Base-by-base conservation (phyloP, 2,888 invertebrate genomes). In the Ophioninae sp. region DNA sequence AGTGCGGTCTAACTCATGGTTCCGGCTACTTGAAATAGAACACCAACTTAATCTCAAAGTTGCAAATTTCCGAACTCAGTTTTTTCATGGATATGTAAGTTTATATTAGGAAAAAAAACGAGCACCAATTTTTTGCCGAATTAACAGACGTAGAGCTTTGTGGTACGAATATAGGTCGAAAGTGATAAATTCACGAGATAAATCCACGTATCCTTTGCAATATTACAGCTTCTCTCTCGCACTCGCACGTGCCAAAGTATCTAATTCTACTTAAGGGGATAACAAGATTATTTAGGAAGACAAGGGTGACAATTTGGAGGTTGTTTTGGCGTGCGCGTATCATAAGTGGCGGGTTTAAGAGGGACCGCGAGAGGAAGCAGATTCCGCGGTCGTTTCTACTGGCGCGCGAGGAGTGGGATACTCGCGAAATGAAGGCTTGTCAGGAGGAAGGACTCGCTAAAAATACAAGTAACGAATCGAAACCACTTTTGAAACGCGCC, bases 391-490 rank as follows among this genome's bases (percentile, higher is more conserved):
- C 68, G 72, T 79, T 80, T 83, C 79, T 59, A 59, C 69, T 57
- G 8, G 59, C 59, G 21, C 21, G 64, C 74, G 81, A 7, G 50
- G 82, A 61, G 80, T 64, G 76, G 67, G 67, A 83, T 79, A 72
- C 79, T 78, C 78, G 83, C 76, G 73, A 86, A 87, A 85, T 84
- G 79, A 85, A 79, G 69, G 81, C 86, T 86, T 84, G 86, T 87
- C 86, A 86, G 83, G 84, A 85, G 82, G 84, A 86, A 86, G 86
- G 87, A 86, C 86, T 87, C 84, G 88, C 89, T 90, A 90, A 91
- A 92, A 91, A 91, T 90, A 90, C 89, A 91, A 91, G 91, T 91
- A 92, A 92, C 91, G 91, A 89, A 91, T 89, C 90, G 91, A 92
- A 92, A 92, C 91, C 91, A 91, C 91, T 91, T 91, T 91, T 91